Evolutionary conservation across 2,113 vertebrate genomes (phyloP).

Genomic region (Merops nubicus): DNA sequence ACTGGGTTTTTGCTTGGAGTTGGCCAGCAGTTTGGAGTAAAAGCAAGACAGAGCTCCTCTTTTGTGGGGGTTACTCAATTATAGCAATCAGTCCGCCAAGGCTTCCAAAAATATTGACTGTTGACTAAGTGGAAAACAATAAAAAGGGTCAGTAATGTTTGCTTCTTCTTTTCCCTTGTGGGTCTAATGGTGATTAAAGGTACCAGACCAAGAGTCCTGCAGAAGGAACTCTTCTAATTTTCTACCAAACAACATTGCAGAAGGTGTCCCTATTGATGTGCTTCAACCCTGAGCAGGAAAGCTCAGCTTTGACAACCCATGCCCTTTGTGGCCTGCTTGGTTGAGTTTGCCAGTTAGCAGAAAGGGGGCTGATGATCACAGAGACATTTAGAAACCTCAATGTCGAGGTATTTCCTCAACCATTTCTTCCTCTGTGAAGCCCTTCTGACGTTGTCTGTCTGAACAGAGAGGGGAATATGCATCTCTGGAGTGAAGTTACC

Average conservation of each 20-base stretch:
- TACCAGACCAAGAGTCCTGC: background rate
- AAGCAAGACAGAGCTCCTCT: background rate
- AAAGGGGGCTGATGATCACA: background rate
- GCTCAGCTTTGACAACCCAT: background rate
- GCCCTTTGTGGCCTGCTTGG: background rate
- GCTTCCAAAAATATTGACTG: slow-evolving; percentile 5
- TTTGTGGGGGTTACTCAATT: background rate
- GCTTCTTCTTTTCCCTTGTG: background rate
- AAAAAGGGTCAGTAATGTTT: background rate
- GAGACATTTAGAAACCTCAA: background rate
- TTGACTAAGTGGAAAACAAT: background rate
- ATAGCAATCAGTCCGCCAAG: background rate
- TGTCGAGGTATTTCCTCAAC: background rate
- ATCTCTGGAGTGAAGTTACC: background rate
- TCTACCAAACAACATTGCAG: background rate
- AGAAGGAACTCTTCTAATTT: background rate
- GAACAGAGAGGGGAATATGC: background rate
- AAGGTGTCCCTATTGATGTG: background rate
- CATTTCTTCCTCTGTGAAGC: background rate
- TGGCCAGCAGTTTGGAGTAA: background rate
- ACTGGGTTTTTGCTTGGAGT: slow-evolving; percentile 3
- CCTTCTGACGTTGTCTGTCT: background rate
- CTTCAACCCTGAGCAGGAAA: background rate
- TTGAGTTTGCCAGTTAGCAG: background rate
- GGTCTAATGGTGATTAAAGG: background rate